Percentiles rank a stretch among this genome's conserved stretches.
Evolutionary conservation across 2,113 vertebrate species (phyloP).

Genomic region (Argyrosomus japonicus): DNA sequence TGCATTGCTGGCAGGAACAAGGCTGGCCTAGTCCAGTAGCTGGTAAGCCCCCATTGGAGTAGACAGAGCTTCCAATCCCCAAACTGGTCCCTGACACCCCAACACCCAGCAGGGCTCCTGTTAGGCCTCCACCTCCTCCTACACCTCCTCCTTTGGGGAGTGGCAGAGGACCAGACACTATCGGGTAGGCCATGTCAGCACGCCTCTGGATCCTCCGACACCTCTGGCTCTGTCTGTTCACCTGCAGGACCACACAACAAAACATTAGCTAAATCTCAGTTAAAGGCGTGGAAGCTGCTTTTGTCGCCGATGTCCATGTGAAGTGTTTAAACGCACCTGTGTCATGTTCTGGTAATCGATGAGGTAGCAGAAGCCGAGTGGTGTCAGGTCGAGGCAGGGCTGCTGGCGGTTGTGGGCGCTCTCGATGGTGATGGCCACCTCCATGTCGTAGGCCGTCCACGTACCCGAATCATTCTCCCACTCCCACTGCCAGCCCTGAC

Average conservation of each 20-base stretch:
- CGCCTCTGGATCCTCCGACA: constrained; percentile 88
- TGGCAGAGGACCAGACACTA: constrained; percentile 86
- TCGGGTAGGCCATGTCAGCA: constrained; percentile 87
- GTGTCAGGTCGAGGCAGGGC: constrained; percentile 94
- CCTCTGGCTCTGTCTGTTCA: constrained; percentile 92
- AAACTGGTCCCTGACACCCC: constrained; percentile 78
- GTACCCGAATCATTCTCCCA: constrained; percentile 95
- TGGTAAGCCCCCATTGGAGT: constrained; percentile 71
- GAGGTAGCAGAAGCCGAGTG: constrained; percentile 97
- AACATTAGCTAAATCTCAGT: too few species aligned
- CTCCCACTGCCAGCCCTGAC: constrained; percentile 97
- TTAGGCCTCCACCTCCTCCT: constrained; percentile 69
- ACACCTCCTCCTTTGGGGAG: constrained; percentile 79
- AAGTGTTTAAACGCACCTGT: constrained; percentile 82
- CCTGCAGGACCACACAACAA: constrained; percentile 77
- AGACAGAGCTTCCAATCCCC: constrained; percentile 59
- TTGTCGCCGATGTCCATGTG: background rate
- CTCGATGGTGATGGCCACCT: constrained; percentile 97
- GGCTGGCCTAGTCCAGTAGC: constrained; percentile 74
- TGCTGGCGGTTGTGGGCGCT: constrained; percentile 93
- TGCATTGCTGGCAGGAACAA: constrained; percentile 92
- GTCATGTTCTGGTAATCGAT: constrained; percentile 97
- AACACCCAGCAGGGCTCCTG: constrained; percentile 75
- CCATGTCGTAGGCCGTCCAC: constrained; percentile 97
- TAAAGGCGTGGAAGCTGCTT: background rate